phyloP scores from a whole-genome alignment of 2,113 vertebrate genomes.

The Epinephelus lanceolatus region DNA sequence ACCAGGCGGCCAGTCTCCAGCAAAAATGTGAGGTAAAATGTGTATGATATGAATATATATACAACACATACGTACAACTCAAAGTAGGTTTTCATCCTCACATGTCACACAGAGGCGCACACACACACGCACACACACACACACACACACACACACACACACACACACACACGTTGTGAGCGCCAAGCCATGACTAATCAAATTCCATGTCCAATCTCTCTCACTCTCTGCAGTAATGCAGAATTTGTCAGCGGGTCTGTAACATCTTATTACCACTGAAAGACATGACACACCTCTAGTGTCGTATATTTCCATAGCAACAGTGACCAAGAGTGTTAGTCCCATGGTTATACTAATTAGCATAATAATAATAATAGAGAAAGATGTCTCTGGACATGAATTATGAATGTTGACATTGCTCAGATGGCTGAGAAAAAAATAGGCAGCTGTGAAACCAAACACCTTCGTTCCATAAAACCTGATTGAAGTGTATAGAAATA shows the following conservation, averaged over 20 bases:
- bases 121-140: neutral
- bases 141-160: neutral
- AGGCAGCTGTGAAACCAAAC: constrained; percentile 24
- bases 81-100: constrained; percentile 2
- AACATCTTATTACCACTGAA: constrained; percentile 20
- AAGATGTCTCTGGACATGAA: constrained; percentile 26
- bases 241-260: constrained; percentile 6
- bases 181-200: constrained; percentile 9
- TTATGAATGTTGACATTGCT: constrained; percentile 39
- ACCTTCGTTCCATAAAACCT: neutral
- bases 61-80: neutral
- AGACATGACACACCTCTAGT: constrained; percentile 27
- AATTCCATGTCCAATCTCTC: constrained; percentile 14
- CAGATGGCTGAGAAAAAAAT: constrained; percentile 5
- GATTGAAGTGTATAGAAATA: constrained; percentile 1
- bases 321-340: constrained; percentile 32
- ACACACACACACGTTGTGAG: neutral
- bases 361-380: constrained; percentile 19
- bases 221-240: neutral
- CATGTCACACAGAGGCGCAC: neutral
- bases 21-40: constrained; percentile 4
- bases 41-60: neutral
- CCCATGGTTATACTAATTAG: constrained; percentile 47
- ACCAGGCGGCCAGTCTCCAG: neutral
- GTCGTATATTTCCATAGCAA: constrained; percentile 63